Percentiles rank a stretch among this genome's conserved stretches.
Evolutionary conservation across 2,797 vertebrate species (phyloP).

Genomic region (Lycodopsis pacificus): DNA sequence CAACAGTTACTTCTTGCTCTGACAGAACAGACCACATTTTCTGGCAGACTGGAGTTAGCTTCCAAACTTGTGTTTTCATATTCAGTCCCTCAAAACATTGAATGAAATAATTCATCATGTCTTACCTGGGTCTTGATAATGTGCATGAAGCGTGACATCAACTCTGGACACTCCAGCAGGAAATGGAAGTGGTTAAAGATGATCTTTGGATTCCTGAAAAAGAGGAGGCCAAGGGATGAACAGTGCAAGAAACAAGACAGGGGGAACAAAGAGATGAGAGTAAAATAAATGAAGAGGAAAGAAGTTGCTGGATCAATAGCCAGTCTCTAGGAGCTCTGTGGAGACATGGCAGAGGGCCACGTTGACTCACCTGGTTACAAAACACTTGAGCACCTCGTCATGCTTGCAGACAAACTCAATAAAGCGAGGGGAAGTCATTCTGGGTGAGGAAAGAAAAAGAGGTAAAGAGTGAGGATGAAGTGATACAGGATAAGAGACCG

Average conservation of each 20-base stretch:
- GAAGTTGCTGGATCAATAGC: slow-evolving; percentile 31
- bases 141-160: slow-evolving; percentile 99
- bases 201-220: slow-evolving; percentile 94
- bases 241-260: not conserved
- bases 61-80: not conserved
- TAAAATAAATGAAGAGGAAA: slow-evolving; percentile 58
- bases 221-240: slow-evolving; percentile 4
- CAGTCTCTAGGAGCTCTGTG: slow-evolving; percentile 4
- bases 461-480: not conserved
- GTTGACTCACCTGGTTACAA: slow-evolving; percentile 92
- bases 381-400: slow-evolving; percentile 97
- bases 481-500: not conserved
- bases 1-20: not conserved
- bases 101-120: not conserved
- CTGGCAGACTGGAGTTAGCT: not conserved
- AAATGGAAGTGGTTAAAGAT: slow-evolving; percentile 99
- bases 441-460: slow-evolving; percentile 66
- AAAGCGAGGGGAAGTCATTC: slow-evolving; percentile 98
- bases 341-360: slow-evolving; percentile 16
- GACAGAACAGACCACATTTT: not conserved
- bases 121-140: slow-evolving; percentile 98
- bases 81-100: not conserved
- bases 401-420: slow-evolving; percentile 99
- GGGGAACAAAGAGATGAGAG: slow-evolving; percentile 1
- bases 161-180: slow-evolving; percentile 97